Evolutionary conservation across 2,888 invertebrate genomes (phyloP), one percentile per base, ranked within the genome.

Genomic region (Drosophila antonietae): DNA sequence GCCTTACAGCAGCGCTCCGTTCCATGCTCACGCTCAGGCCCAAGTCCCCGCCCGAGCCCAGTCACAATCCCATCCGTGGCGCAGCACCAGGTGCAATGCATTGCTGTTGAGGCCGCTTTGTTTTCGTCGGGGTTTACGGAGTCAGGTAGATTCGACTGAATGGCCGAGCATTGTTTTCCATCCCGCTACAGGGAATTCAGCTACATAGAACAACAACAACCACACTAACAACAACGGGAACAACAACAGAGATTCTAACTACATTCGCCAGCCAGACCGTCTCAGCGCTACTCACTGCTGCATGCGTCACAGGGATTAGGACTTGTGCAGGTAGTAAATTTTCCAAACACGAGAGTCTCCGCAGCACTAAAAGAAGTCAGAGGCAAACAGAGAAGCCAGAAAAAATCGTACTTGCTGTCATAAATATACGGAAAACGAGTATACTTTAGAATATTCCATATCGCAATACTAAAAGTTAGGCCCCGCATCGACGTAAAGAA

Each of bases 221-320:
- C 37, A 37, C 39, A 55, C 37, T 20, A 44, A 12, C 20, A 53
- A 23, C 56, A 52, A 20, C 52, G 41, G 51, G 20, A 58, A 44
- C 56, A 62, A 60, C 52, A 60, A 37, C 23, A 12, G 0, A 20
- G 57, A 56, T 18, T 53, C 63, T 47, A 58, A 67, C 58, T 44
- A 33, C 61, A 58, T 37, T 58, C 49, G 61, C 31, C 43, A 46
- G 39, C 49, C 59, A 39, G 31, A 23, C 58, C 60, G 56, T 56
- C 63, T 69, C 49, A 33, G 31, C 39, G 47, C 47, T 18, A 39
- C 46, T 35, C 55, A 39, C 46, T 51, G 46, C 44, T 69, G 79
- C 73, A 80, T 83, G 90, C 90, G 84, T 88, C 90, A 72, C 78
- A 69, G 84, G 90, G 90, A 84, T 84, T 89, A 90, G 78, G 61